These are phyloP conservation scores for Dynastes maya DNA, from an alignment of 2,888 invertebrate genomes.

Conservation along the genomic window DNA sequence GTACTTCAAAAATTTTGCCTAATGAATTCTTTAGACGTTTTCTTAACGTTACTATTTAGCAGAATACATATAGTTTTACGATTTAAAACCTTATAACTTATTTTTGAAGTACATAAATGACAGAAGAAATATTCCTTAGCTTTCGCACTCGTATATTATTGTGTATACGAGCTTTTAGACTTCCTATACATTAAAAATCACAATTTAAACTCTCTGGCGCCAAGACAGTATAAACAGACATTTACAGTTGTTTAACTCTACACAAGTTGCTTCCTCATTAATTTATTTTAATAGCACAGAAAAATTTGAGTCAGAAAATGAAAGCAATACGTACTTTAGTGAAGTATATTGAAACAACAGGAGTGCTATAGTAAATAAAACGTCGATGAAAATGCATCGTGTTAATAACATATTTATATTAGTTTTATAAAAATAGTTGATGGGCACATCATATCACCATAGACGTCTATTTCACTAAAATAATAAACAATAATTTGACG, in stretches of 20 bases:
- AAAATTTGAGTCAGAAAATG: neutral
- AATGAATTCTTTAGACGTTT: no score
- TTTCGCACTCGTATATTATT: neutral
- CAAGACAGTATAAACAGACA: neutral
- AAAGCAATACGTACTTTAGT: neutral
- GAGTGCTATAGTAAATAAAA: neutral
- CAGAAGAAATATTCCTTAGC: neutral
- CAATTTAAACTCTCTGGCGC: neutral
- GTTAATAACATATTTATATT: neutral
- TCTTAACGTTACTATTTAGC: no score
- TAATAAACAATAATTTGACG: conserved; percentile 17
- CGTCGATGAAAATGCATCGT: neutral
- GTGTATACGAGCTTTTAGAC: neutral
- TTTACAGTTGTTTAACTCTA: neutral
- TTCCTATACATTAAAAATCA: neutral
- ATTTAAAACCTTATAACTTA: neutral
- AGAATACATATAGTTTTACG: no score
- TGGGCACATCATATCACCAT: neutral
- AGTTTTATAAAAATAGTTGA: neutral
- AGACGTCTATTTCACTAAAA: conserved; percentile 4
- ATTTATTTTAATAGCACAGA: neutral
- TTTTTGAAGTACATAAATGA: neutral
- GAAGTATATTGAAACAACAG: neutral
- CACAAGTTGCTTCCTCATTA: neutral
- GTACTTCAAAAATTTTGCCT: no score